phyloP scores from a whole-genome alignment of 2,888 invertebrate genomes.

The Agapostemon virescens region DNA sequence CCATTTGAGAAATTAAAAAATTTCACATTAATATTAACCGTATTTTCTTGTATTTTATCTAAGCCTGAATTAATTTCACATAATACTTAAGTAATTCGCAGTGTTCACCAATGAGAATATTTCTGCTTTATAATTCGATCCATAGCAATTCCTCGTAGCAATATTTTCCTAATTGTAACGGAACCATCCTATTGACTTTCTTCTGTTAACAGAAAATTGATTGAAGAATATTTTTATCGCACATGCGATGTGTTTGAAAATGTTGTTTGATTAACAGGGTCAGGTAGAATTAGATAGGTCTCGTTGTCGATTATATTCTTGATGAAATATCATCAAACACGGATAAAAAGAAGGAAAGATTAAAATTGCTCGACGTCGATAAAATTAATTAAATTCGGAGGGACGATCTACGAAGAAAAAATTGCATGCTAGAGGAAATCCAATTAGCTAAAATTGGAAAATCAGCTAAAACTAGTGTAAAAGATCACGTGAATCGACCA shows the following conservation, averaged over 20 bases:
- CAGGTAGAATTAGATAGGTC: background rate
- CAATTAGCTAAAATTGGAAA: constrained; percentile 11
- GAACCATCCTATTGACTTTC: background rate
- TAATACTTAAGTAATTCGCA: background rate
- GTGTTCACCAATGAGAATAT: no score
- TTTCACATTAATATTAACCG: background rate
- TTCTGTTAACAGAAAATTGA: background rate
- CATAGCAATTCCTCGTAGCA: no score
- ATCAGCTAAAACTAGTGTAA: background rate
- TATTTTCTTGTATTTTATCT: background rate
- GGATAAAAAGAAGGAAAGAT: background rate
- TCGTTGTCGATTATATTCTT: background rate
- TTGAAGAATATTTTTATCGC: background rate
- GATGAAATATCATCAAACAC: background rate
- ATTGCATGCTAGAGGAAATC: background rate
- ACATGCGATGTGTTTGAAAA: background rate
- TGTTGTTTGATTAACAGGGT: background rate
- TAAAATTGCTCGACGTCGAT: background rate
- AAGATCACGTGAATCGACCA: background rate
- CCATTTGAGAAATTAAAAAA: background rate
- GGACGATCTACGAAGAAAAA: background rate
- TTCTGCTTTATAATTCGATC: no score
- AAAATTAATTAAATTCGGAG: constrained; percentile 3
- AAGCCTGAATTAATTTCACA: background rate
- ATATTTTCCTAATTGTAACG: no score